Evolutionary conservation across 2,888 invertebrate genomes (phyloP).

Genomic region (Helicoverpa assulta): DNA sequence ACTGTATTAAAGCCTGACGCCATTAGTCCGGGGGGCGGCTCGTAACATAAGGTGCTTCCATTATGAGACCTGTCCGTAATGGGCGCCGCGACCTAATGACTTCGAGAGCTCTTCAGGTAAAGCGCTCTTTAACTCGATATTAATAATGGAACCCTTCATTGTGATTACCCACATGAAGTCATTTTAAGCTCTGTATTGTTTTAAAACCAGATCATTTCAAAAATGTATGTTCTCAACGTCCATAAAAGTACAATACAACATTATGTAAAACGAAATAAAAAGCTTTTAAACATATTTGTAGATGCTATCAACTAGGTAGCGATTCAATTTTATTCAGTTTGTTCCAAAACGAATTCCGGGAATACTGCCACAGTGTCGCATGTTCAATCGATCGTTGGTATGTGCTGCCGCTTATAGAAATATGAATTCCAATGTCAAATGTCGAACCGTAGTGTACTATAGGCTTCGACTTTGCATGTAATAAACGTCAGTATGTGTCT

Average conservation of each 20-base stretch:
- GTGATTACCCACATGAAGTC: slow-evolving; percentile 59
- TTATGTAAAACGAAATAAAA: slow-evolving; percentile 37
- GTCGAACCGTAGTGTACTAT: slow-evolving; percentile 27
- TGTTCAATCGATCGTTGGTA: slow-evolving; percentile 47
- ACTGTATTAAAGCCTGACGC: slow-evolving; percentile 72
- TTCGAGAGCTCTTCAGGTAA: slow-evolving; percentile 77
- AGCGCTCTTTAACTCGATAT: slow-evolving; percentile 78
- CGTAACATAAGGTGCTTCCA: slow-evolving; percentile 78
- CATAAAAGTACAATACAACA: slow-evolving; percentile 23
- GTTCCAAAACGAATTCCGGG: slow-evolving; percentile 47
- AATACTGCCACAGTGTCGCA: slow-evolving; percentile 36
- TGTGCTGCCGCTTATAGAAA: slow-evolving; percentile 50
- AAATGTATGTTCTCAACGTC: slow-evolving; percentile 8
- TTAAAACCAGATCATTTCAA: slow-evolving; percentile 21
- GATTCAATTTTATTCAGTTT: slow-evolving; percentile 48
- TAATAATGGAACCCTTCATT: slow-evolving; percentile 76
- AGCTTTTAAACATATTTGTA: slow-evolving; percentile 34
- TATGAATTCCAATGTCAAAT: slow-evolving; percentile 64
- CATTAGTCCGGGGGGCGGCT: slow-evolving; percentile 72
- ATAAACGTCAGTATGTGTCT: slow-evolving; percentile 14
- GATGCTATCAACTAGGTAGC: slow-evolving; percentile 35
- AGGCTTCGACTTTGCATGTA: slow-evolving; percentile 27
- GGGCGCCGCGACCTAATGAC: slow-evolving; percentile 77
- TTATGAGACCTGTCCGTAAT: slow-evolving; percentile 78
- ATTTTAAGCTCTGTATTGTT: slow-evolving; percentile 46